Evolutionary conservation across 1,140 invertebrate genomes (phyloP).

Genomic region (Idris sp.): DNA sequence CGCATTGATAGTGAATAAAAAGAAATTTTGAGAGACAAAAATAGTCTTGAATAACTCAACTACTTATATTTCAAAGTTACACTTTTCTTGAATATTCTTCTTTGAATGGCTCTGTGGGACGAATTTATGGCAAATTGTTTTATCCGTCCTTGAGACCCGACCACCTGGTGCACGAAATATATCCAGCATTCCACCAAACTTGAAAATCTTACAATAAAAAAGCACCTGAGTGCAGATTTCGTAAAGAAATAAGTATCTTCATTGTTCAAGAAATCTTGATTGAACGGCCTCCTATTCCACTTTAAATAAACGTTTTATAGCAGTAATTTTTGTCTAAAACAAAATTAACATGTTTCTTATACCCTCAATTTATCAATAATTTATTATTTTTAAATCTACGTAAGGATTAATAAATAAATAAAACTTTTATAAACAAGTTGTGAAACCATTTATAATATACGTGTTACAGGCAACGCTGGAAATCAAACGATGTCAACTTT

Average conservation of each 20-base stretch:
- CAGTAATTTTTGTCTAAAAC: too few relatives aligned
- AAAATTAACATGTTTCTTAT: too few relatives aligned
- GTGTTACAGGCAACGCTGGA: too few relatives aligned
- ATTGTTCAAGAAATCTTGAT: slow-evolving; percentile 23
- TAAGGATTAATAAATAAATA: too few relatives aligned
- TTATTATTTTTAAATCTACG: too few relatives aligned
- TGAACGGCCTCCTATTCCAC: slow-evolving; percentile 10
- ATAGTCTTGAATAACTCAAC: slow-evolving; percentile 30
- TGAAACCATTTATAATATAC: too few relatives aligned
- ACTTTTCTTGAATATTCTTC: slow-evolving; percentile 56
- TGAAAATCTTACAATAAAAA: slow-evolving; percentile 59
- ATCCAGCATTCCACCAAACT: slow-evolving; percentile 60
- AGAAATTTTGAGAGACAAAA: slow-evolving; percentile 33
- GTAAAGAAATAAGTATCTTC: slow-evolving; percentile 43
- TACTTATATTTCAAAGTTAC: slow-evolving; percentile 44
- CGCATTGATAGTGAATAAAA: slow-evolving; percentile 41
- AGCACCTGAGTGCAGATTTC: slow-evolving; percentile 60
- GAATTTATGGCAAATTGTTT: slow-evolving; percentile 76
- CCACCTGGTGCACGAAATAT: slow-evolving; percentile 74
- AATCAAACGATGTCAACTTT: too few relatives aligned
- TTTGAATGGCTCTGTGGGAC: slow-evolving; percentile 33
- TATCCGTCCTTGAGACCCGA: slow-evolving; percentile 65
- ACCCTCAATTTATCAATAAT: too few relatives aligned
- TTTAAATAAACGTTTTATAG: too few relatives aligned
- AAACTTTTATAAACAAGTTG: too few relatives aligned